Conservation (phyloP, 2,888 invertebrate species). For the Parnassius apollo region DNA sequence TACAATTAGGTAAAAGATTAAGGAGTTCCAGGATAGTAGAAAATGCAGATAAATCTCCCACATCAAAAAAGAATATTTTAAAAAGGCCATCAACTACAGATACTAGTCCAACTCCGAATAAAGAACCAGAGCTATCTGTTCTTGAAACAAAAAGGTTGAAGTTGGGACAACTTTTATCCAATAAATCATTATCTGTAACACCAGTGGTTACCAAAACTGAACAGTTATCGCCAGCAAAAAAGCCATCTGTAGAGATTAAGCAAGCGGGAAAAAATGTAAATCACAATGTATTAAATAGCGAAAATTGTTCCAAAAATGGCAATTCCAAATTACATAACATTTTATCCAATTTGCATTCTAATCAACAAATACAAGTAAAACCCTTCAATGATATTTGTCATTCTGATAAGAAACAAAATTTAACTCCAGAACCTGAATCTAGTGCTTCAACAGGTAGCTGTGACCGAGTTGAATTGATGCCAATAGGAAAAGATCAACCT, state of each 20-base stretch:
- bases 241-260: constrained; percentile 49
- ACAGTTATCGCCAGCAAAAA: constrained; percentile 49
- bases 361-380: constrained; percentile 64
- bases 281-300: constrained; percentile 65
- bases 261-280: constrained; percentile 52
- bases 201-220: constrained; percentile 52
- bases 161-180: constrained; percentile 67
- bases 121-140: constrained; percentile 58
- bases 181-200: constrained; percentile 63
- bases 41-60: constrained; percentile 54
- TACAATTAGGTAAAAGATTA: constrained; percentile 65
- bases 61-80: constrained; percentile 47
- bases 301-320: constrained; percentile 76
- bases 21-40: constrained; percentile 70
- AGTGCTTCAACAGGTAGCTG: constrained; percentile 64
- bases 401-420: constrained; percentile 50
- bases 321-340: constrained; percentile 76
- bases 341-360: constrained; percentile 68
- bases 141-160: constrained; percentile 69
- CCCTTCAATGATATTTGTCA: constrained; percentile 56
- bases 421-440: constrained; percentile 55
- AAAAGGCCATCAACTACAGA: constrained; percentile 57
- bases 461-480: constrained; percentile 50
- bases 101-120: constrained; percentile 49
- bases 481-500: constrained; percentile 54